Conservation (phyloP, 2,113 vertebrate species). For the Platichthys stellatus region DNA sequence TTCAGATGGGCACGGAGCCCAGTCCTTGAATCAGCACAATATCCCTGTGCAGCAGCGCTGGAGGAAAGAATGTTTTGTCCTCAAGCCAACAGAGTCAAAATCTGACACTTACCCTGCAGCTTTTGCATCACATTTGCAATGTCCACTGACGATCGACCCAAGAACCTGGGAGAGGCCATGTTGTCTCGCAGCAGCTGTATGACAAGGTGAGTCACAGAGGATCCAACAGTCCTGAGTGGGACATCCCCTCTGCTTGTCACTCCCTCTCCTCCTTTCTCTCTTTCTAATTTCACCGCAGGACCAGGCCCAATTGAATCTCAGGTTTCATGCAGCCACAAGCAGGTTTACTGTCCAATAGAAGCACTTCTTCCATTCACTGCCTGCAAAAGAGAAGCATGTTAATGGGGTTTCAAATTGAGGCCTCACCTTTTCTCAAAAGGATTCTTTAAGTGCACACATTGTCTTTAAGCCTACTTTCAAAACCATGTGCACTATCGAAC, state of each 20-base stretch:
- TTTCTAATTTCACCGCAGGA: conserved; percentile 54
- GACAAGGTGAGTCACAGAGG: conserved; percentile 49
- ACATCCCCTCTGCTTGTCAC: conserved; percentile 66
- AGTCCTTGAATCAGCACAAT: conserved; percentile 78
- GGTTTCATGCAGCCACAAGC: conserved; percentile 59
- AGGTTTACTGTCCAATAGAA: conserved; percentile 65
- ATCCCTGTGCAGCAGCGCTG: conserved; percentile 51
- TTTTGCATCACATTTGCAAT: conserved; percentile 96
- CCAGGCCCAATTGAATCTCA: conserved; percentile 60
- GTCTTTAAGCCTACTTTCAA: background rate
- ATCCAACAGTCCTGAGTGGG: conserved; percentile 49
- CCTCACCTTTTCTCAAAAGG: background rate
- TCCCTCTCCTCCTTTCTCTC: conserved; percentile 13
- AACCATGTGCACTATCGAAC: background rate
- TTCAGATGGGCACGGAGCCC: conserved; percentile 56
- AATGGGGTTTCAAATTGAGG: conserved; percentile 43
- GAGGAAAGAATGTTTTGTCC: conserved; percentile 34
- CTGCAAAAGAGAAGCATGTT: conserved; percentile 58
- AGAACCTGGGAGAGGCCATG: conserved; percentile 87
- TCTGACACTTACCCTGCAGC: conserved; percentile 89
- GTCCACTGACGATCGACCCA: conserved; percentile 83
- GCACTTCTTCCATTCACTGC: conserved; percentile 55
- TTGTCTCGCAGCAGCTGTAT: conserved; percentile 28
- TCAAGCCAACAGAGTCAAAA: conserved; percentile 23
- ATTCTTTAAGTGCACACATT: background rate